phyloP scores from a whole-genome alignment of 2,888 invertebrate genomes.

The Allolobophora icterica region DNA sequence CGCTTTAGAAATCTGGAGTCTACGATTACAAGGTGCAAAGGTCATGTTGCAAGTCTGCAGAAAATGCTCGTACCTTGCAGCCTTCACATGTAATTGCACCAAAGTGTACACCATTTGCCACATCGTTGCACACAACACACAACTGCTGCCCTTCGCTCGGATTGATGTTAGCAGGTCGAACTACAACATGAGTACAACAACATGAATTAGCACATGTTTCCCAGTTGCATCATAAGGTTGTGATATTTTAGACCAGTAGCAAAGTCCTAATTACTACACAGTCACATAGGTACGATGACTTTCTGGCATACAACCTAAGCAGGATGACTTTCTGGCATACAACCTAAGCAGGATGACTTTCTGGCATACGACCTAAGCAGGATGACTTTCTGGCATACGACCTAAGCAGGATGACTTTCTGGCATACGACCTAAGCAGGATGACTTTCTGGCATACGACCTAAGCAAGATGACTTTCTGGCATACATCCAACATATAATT shows the following conservation, averaged over 20 bases:
- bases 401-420: background rate
- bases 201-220: background rate
- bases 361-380: background rate
- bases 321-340: background rate
- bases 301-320: background rate
- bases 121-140: conserved; percentile 47
- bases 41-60: too few relatives aligned
- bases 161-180: conserved; percentile 44
- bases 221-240: background rate
- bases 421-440: background rate
- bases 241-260: background rate
- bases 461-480: too few relatives aligned
- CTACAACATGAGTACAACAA: conserved; percentile 27
- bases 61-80: conserved; percentile 58
- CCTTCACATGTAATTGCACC: conserved; percentile 65
- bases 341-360: background rate
- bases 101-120: conserved; percentile 56
- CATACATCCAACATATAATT: background rate
- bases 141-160: conserved; percentile 46
- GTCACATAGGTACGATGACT: background rate
- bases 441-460: background rate
- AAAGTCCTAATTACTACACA: background rate
- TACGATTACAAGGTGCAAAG: too few relatives aligned
- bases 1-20: too few relatives aligned
- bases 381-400: background rate